Conservation (phyloP, 37 sponge, comb jelly and placozoan species). For the Crambe crambe region DNA sequence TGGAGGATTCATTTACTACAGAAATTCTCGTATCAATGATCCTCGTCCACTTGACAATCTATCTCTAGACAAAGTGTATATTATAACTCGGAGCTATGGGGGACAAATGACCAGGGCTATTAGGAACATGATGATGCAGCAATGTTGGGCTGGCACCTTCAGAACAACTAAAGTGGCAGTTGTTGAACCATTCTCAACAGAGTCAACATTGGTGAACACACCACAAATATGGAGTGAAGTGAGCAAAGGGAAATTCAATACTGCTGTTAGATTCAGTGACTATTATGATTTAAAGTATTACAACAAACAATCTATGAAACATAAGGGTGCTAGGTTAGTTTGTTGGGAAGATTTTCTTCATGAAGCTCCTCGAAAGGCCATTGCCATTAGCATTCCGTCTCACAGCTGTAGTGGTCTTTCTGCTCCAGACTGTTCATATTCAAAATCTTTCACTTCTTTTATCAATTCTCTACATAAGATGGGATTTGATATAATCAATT, state of each 20-base stretch:
- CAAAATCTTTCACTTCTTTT: background rate
- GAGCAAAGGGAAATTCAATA: background rate
- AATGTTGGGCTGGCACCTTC: constrained; percentile 28
- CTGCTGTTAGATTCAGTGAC: constrained; percentile 22
- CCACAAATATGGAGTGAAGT: constrained; percentile 15
- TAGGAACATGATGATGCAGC: constrained; percentile 33
- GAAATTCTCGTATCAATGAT: no score
- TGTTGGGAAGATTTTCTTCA: constrained; percentile 23
- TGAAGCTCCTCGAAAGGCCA: constrained; percentile 14
- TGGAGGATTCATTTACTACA: no score
- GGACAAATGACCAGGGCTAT: constrained; percentile 40
- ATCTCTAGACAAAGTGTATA: background rate
- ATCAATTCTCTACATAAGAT: background rate
- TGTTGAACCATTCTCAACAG: constrained; percentile 30
- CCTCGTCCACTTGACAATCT: no score
- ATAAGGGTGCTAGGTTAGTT: background rate
- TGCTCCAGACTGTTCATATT: background rate
- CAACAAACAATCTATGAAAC: constrained; percentile 6
- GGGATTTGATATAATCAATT: background rate
- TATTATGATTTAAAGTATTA: constrained; percentile 35
- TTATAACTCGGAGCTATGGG: constrained; percentile 22
- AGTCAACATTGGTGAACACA: constrained; percentile 13
- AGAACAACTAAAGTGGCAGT: background rate
- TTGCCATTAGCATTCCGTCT: constrained; percentile 1
- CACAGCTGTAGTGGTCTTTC: background rate